Base-by-base conservation (phyloP, 1,140 invertebrate genomes). In the Neodiprion virginianus region DNA sequence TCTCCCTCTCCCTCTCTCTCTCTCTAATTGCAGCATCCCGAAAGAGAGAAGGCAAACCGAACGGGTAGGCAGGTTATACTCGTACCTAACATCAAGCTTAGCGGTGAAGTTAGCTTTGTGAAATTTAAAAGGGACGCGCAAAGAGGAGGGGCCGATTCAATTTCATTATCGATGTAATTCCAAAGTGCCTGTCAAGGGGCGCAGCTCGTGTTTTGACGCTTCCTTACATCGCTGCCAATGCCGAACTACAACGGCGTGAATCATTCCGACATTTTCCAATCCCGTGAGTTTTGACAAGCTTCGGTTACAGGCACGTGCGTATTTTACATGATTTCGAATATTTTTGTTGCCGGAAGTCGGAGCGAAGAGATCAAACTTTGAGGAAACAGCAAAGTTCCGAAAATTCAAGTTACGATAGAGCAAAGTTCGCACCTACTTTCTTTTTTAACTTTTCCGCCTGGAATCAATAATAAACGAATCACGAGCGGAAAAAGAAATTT, bases 101-200 rank as follows among this genome's bases (percentile, higher is more conserved):
- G 53, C 53, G 53, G 53, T 61, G 53, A 61, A 40, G 53, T 61
- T 61, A 61, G 53, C 53, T 61, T 61, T 61, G 28, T 40, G 53
- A 61, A 61, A 61, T 61, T 12, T 17, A 40, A 40, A 17, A 61
- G 53, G 53, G 53, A 40, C 2, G 71, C 48, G 28, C 40, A 28
- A 61, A 69, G 69, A 74, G 66, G 71, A 79, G 78, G 78, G 78
- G 76, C 82, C 79, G 79, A 79, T 79, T 82, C 83, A 85, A 87
- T 87, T 87, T 87, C 85, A 86, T 87, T 87, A 87, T 87, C 83
- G 81, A 82, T 85, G 80, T 86, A 85, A 87, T 87, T 87, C 84
- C 85, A 86, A 87, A 87, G 85, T 87, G 85, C 85, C 83, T 83
- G 84, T 85, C 82, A 83, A 81, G 84, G 79, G 81, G 79, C 79